These are phyloP conservation scores for Oryzias sinensis DNA, from an alignment of 2,797 vertebrate species.

Conservation along the genomic window DNA sequence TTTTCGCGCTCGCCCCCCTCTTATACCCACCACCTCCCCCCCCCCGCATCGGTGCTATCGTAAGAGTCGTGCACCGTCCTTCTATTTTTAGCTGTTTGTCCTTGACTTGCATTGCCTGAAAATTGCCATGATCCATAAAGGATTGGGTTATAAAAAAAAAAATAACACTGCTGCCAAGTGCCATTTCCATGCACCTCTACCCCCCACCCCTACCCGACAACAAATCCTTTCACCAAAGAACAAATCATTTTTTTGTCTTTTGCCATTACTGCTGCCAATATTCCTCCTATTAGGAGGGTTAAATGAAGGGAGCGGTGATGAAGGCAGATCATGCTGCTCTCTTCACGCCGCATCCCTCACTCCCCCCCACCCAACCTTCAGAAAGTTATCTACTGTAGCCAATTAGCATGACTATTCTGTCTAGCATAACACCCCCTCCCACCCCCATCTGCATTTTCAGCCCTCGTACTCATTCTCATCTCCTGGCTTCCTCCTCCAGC, in stretches of 20 bases:
- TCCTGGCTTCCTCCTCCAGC: conserved; percentile 35
- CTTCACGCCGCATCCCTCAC: conserved; percentile 30
- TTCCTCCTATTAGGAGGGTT: conserved; percentile 66
- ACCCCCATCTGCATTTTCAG: conserved; percentile 38
- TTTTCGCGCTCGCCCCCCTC: conserved; percentile 6
- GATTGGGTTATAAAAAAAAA: conserved; percentile 5
- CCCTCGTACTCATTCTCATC: conserved; percentile 52
- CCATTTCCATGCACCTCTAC: conserved; percentile 3
- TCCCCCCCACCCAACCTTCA: conserved; percentile 38
- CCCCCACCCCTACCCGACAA: not conserved
- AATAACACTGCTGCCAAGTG: conserved; percentile 8
- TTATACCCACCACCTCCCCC: conserved; percentile 6
- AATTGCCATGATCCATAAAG: conserved; percentile 69
- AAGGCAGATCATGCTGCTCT: conserved; percentile 52
- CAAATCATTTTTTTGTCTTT: conserved; percentile 53
- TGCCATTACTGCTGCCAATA: conserved; percentile 57
- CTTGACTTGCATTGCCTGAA: conserved; percentile 70
- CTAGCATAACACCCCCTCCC: conserved; percentile 36
- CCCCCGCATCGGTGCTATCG: conserved; percentile 12
- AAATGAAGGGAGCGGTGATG: conserved; percentile 54
- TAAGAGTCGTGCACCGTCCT: conserved; percentile 49
- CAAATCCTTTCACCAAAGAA: conserved; percentile 21
- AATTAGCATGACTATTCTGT: conserved; percentile 73
- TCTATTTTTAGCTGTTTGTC: conserved; percentile 77
- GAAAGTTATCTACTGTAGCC: conserved; percentile 73